Evolutionary conservation across 2,113 vertebrate genomes (phyloP), one percentile per base, ranked within the genome.

Genomic region (Chlamydotis undulata): DNA sequence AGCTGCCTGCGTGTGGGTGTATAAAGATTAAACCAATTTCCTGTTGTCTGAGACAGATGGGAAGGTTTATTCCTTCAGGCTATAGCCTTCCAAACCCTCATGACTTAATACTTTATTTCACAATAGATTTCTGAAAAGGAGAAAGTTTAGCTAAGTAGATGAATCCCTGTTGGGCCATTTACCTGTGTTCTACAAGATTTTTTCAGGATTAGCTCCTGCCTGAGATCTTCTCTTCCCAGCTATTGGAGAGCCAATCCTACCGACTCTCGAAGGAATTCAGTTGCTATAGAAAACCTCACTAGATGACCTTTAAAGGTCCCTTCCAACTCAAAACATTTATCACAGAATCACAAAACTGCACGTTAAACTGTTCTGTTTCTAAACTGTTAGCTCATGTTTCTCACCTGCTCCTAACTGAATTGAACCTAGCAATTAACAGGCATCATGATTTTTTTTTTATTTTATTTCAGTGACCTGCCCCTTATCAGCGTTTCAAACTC

Each of bases 21-120:
- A n/a, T 90, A 71, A 86, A 92, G 88, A 94, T 89, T 68, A 92
- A 89, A 86, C 76, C 39, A 49, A 43, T 94, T 96, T 94, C 79
- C 88, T 93, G 52, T 92, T 93, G 73, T 92, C 77, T 89, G 74
- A 71, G 63, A 78, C 21, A 12, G 19, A 87, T 35, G 89, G 87
- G 69, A 92, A 78, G 53, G 49, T 75, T 94, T 91, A 91, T 61
- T 84, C 65, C 87, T 95, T 87, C 35, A 41, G 85, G 65, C 83
- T 39, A 1, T 25, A 43, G 69, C 52, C 52, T 92, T 90, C 88
- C 88, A 95, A 81, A 70, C 22, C 70, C 49, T 75, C 47, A 12
- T 93, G 85, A 78, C 73, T 89, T 83, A 81, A 70, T 86, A 24
- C 41, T 89, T 77, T 9, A 41, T 90, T 93, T 92, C 60, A 60